phyloP scores from a whole-genome alignment of 2,797 vertebrate species.

The Mormyrus hasselquistii region DNA sequence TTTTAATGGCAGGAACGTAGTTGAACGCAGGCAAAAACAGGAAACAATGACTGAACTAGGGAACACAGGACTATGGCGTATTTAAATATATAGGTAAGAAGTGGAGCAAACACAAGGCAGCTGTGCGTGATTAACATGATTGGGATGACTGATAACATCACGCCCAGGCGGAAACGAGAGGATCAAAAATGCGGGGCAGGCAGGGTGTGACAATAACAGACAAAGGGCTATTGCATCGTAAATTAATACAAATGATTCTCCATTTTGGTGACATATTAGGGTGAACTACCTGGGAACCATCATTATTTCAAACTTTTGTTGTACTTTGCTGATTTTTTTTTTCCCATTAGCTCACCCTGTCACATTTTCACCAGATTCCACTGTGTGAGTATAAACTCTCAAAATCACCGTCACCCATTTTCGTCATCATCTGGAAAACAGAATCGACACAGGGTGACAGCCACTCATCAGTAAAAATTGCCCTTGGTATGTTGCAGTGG shows the following conservation, averaged over 20 bases:
- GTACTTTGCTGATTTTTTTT: not conserved
- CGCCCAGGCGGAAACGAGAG: not conserved
- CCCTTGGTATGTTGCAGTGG: not conserved
- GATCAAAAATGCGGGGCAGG: not conserved
- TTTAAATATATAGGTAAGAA: not conserved
- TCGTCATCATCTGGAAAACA: not conserved
- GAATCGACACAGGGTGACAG: not conserved
- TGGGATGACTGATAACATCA: not conserved
- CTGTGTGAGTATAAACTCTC: not conserved
- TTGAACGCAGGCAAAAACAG: not conserved
- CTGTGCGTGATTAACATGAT: not conserved
- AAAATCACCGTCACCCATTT: not conserved
- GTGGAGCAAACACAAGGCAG: not conserved
- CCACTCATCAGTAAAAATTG: conserved; percentile 7
- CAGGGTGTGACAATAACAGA: not conserved
- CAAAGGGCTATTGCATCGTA: not conserved
- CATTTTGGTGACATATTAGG: not conserved
- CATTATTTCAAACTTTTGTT: not conserved
- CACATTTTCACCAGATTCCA: not conserved
- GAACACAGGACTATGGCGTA: not conserved
- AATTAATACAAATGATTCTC: not conserved
- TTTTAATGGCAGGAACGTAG: not conserved
- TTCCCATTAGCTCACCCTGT: not conserved
- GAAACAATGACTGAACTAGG: not conserved
- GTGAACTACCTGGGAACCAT: too few species aligned